A percentile compares a stretch with the other conserved stretches of the same genome.
These are phyloP conservation scores for Rhinichthys osculus DNA, from an alignment of 2,797 vertebrate genomes.

Conservation along the genomic window DNA sequence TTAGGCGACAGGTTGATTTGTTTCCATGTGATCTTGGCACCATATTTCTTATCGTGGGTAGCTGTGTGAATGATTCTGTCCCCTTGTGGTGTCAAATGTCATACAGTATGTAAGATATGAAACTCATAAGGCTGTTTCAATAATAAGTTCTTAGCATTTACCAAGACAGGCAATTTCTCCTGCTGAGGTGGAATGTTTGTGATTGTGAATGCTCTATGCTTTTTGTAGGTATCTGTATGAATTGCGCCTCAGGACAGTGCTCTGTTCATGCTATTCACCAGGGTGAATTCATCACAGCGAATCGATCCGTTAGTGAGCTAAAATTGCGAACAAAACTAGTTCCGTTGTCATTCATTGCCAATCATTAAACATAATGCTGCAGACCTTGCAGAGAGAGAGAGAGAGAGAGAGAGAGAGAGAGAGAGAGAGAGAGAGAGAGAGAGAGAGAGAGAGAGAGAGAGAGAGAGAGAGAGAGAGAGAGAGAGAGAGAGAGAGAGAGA, in stretches of 20 bases:
- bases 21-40: background rate
- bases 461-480: background rate
- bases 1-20: background rate
- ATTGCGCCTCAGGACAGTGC: background rate
- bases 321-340: background rate
- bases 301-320: background rate
- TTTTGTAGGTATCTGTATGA: background rate
- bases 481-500: background rate
- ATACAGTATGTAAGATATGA: background rate
- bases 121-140: too few species aligned
- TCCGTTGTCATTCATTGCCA: background rate
- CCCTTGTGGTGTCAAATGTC: conserved; percentile 32
- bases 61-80: background rate
- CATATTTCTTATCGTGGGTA: background rate
- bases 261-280: background rate
- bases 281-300: background rate
- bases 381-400: background rate
- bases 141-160: background rate
- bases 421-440: background rate
- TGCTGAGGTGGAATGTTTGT: background rate
- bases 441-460: background rate
- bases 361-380: background rate
- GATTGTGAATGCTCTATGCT: background rate
- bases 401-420: background rate
- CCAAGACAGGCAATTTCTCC: background rate